Conservation (phyloP, 2,888 invertebrate genomes). For the Mechanitis messenoides region DNA sequence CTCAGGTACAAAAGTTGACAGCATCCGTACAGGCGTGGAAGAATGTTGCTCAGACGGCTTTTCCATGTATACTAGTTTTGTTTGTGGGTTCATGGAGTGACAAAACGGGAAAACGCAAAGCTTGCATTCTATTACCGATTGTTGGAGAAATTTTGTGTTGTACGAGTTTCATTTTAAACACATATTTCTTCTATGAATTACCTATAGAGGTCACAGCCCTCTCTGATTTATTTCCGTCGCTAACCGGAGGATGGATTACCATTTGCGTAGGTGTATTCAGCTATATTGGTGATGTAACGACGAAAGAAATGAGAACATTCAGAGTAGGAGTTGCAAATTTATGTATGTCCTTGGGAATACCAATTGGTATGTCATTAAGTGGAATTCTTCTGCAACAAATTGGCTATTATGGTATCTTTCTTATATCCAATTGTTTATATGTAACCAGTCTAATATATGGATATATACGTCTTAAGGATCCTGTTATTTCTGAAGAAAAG, state of each 20-base stretch:
- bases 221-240: constrained; percentile 73
- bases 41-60: constrained; percentile 73
- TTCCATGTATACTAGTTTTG: constrained; percentile 74
- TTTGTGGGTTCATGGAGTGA: constrained; percentile 81
- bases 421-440: constrained; percentile 70
- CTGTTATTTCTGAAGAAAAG: constrained; percentile 55
- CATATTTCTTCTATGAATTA: constrained; percentile 76
- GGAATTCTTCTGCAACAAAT: constrained; percentile 72
- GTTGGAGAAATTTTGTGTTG: constrained; percentile 73
- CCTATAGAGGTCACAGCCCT: constrained; percentile 76
- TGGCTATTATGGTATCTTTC: constrained; percentile 71
- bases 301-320: constrained; percentile 77
- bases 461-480: constrained; percentile 66
- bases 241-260: constrained; percentile 77
- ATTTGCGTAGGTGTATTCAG: constrained; percentile 79
- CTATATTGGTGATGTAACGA: constrained; percentile 79
- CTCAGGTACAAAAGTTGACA: constrained; percentile 78
- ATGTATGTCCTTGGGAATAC: constrained; percentile 78
- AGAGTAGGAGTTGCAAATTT: constrained; percentile 79
- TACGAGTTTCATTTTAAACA: constrained; percentile 72
- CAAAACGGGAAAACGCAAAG: constrained; percentile 75
- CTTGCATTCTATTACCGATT: constrained; percentile 76
- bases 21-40: constrained; percentile 77
- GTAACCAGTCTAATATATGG: constrained; percentile 73
- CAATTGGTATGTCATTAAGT: constrained; percentile 76